Evolutionary conservation across 2,797 vertebrate genomes (phyloP).

Genomic region (Merluccius polli): DNA sequence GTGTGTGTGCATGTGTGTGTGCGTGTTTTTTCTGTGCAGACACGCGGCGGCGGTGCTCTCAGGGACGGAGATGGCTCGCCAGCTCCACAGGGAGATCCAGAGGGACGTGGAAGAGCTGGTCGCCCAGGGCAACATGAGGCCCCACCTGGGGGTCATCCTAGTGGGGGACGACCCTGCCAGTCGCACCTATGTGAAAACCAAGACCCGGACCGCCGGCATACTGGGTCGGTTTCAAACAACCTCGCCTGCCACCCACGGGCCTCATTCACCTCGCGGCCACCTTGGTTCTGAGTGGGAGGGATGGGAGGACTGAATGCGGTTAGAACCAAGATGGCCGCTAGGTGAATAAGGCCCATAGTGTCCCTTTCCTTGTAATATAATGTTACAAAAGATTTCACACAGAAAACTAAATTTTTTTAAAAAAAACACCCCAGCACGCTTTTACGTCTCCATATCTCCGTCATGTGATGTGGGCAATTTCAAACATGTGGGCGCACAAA

Average conservation of each 20-base stretch:
- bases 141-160: constrained; percentile 85
- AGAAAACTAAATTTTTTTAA: no score
- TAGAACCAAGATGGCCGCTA: not conserved
- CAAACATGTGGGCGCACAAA: not conserved
- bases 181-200: constrained; percentile 86
- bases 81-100: constrained; percentile 84
- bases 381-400: not conserved
- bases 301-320: no score
- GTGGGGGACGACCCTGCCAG: constrained; percentile 90
- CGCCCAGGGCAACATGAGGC: constrained; percentile 81
- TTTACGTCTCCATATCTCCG: not conserved
- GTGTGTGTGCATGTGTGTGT: constrained; percentile 1
- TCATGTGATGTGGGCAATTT: not conserved
- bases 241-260: not conserved
- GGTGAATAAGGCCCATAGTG: not conserved
- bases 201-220: constrained; percentile 82
- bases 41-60: constrained; percentile 83
- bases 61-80: constrained; percentile 82
- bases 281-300: no score
- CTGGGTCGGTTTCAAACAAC: constrained; percentile 72
- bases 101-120: constrained; percentile 80
- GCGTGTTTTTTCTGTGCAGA: constrained; percentile 21
- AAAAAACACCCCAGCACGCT: not conserved
- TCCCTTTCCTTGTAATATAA: not conserved
- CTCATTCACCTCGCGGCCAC: no score